Conservation (phyloP, 2,888 invertebrate species). For the Lasioglossum villosulum region DNA sequence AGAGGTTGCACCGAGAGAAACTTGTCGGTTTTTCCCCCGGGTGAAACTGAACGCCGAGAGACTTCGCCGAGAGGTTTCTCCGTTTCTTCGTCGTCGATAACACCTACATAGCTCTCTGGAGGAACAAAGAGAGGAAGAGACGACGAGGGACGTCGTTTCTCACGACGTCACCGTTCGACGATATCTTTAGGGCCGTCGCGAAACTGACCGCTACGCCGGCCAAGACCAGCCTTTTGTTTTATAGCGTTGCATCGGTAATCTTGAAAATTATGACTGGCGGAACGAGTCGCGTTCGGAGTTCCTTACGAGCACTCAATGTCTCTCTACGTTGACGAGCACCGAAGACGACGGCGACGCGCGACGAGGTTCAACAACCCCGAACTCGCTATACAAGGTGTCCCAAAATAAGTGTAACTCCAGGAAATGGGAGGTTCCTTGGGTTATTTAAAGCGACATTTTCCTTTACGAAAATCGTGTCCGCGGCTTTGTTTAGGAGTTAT, state of each 20-base stretch:
- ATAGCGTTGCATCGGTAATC: conserved; percentile 56
- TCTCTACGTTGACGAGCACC: conserved; percentile 34
- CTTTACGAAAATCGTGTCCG: no score
- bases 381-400: conserved; percentile 11
- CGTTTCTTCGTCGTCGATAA: conserved; percentile 30
- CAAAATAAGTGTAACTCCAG: no score
- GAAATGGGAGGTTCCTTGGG: no score
- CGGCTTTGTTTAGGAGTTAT: no score
- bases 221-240: conserved; percentile 52
- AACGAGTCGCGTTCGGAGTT: conserved; percentile 42
- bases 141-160: conserved; percentile 32
- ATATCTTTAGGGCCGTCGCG: conserved; percentile 59
- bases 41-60: conserved; percentile 24
- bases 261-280: conserved; percentile 54
- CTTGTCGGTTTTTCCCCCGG: conserved; percentile 11
- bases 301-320: conserved; percentile 47
- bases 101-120: conserved; percentile 43
- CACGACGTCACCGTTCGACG: conserved; percentile 57
- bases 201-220: conserved; percentile 26
- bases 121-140: conserved; percentile 21
- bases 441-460: no score
- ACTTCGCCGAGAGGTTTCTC: neutral
- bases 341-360: neutral
- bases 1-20: conserved; percentile 24
- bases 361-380: conserved; percentile 44